Percentiles rank a stretch among this genome's conserved stretches.
phyloP scores from a whole-genome alignment of 2,113 vertebrate species.

The Chaenogobius annularis region DNA sequence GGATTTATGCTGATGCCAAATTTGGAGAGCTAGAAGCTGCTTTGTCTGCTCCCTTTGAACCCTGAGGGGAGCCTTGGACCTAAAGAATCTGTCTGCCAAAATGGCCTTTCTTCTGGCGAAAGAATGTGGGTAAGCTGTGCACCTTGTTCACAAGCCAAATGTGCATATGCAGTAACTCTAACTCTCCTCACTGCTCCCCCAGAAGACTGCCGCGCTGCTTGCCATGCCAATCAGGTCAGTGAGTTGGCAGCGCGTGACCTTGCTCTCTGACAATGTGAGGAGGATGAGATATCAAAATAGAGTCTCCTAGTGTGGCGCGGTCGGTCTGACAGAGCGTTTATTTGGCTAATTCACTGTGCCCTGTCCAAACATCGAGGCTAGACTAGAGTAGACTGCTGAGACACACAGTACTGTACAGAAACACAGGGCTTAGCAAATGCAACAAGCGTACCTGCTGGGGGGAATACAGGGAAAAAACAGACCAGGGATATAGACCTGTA shows the following conservation, averaged over 20 bases:
- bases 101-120: slow-evolving; percentile 63
- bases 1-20: slow-evolving; percentile 61
- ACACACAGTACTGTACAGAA: background rate
- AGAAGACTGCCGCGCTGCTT: slow-evolving; percentile 37
- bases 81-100: slow-evolving; percentile 59
- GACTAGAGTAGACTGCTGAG: slow-evolving; percentile 14
- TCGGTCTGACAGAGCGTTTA: slow-evolving; percentile 25
- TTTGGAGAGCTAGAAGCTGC: slow-evolving; percentile 60
- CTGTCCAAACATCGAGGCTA: slow-evolving; percentile 33
- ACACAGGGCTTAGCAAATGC: slow-evolving; percentile 1
- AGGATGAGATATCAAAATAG: slow-evolving; percentile 52
- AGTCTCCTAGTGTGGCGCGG: slow-evolving; percentile 33
- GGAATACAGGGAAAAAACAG: background rate
- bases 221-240: slow-evolving; percentile 62
- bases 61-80: slow-evolving; percentile 51
- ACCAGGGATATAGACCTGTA: no score
- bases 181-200: slow-evolving; percentile 54
- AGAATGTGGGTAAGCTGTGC: slow-evolving; percentile 63
- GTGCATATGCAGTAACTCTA: slow-evolving; percentile 66
- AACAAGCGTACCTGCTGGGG: slow-evolving; percentile 11
- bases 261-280: slow-evolving; percentile 58
- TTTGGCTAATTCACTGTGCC: slow-evolving; percentile 35
- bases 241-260: slow-evolving; percentile 66
- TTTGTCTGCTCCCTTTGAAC: slow-evolving; percentile 68
- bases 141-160: slow-evolving; percentile 65